A percentile compares a stretch with the other conserved stretches of the same genome.
phyloP scores from a whole-genome alignment of 2,888 invertebrate genomes.

The Beris chalybata region DNA sequence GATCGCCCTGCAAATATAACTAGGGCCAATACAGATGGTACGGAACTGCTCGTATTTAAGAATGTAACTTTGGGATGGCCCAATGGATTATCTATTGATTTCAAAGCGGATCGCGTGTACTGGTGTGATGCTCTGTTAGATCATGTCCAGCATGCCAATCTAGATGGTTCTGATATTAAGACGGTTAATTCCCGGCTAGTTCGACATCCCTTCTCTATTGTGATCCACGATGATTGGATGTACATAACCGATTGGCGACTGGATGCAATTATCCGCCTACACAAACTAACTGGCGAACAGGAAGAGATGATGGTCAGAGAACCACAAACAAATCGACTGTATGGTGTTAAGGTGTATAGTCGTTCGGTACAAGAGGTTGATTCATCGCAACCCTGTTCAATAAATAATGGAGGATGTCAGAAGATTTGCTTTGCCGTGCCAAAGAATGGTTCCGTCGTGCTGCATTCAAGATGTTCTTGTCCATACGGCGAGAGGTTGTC shows the following conservation, averaged over 20 bases:
- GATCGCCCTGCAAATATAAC: slow-evolving; percentile 96
- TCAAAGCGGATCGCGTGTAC: slow-evolving; percentile 82
- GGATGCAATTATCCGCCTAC: slow-evolving; percentile 88
- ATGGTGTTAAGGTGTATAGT: slow-evolving; percentile 89
- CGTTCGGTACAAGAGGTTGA: slow-evolving; percentile 71
- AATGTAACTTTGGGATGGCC: slow-evolving; percentile 96
- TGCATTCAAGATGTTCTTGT: slow-evolving; percentile 81
- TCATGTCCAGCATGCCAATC: slow-evolving; percentile 90
- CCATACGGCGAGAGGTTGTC: slow-evolving; percentile 87
- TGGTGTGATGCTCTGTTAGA: slow-evolving; percentile 97
- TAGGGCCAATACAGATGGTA: slow-evolving; percentile 88
- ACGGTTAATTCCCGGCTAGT: slow-evolving; percentile 86
- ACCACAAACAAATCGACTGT: slow-evolving; percentile 86
- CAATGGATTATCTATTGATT: slow-evolving; percentile 94
- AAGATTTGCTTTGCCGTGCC: slow-evolving; percentile 95
- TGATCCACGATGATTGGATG: slow-evolving; percentile 86
- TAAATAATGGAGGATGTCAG: slow-evolving; percentile 87
- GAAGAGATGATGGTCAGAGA: slow-evolving; percentile 85
- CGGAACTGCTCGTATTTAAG: slow-evolving; percentile 81
- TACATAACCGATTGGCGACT: slow-evolving; percentile 97
- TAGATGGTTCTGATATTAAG: slow-evolving; percentile 88
- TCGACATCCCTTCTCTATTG: slow-evolving; percentile 89
- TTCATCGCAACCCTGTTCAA: slow-evolving; percentile 77
- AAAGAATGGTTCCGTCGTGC: slow-evolving; percentile 57
- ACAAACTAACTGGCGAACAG: slow-evolving; percentile 85